Evolutionary conservation across 92 coral and sea anemone genomes (phyloP).

Genomic region (Porites rus): DNA sequence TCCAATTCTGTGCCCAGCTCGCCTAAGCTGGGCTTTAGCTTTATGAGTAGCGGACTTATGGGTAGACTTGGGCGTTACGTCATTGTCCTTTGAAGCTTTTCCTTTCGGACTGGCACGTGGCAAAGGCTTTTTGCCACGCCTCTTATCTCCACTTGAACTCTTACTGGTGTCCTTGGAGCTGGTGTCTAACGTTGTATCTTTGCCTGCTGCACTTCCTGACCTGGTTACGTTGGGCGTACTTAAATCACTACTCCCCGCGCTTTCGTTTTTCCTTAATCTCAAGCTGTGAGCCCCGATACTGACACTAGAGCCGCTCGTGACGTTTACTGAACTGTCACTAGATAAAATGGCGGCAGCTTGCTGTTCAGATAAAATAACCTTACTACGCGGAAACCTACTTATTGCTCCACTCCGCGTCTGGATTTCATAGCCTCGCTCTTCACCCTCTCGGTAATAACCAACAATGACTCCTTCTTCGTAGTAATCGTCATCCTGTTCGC

Average conservation of each 20-base stretch:
- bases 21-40: conserved; percentile 25
- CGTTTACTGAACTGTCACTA: conserved; percentile 52
- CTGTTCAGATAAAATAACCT: conserved; percentile 73
- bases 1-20: conserved; percentile 15
- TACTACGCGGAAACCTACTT: conserved; percentile 65
- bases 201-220: conserved; percentile 14
- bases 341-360: conserved; percentile 81
- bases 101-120: conserved; percentile 27
- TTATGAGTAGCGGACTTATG: conserved; percentile 49
- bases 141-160: conserved; percentile 34
- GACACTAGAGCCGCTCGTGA: conserved; percentile 48
- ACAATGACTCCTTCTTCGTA: conserved; percentile 83
- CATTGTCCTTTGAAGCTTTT: conserved; percentile 30
- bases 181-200: conserved; percentile 56
- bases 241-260: conserved; percentile 41
- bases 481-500: conserved; percentile 64
- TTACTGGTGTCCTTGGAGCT: conserved; percentile 75
- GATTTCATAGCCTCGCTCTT: conserved; percentile 83
- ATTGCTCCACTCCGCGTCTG: conserved; percentile 62
- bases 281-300: conserved; percentile 41
- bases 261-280: conserved; percentile 16
- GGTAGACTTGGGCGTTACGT: conserved; percentile 76
- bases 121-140: conserved; percentile 25
- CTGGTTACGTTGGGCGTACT: conserved; percentile 9
- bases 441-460: conserved; percentile 75